Percentiles rank a stretch among this genome's conserved stretches.
phyloP scores from a whole-genome alignment of 2,888 invertebrate genomes.

The Eugnorisma glareosa region DNA sequence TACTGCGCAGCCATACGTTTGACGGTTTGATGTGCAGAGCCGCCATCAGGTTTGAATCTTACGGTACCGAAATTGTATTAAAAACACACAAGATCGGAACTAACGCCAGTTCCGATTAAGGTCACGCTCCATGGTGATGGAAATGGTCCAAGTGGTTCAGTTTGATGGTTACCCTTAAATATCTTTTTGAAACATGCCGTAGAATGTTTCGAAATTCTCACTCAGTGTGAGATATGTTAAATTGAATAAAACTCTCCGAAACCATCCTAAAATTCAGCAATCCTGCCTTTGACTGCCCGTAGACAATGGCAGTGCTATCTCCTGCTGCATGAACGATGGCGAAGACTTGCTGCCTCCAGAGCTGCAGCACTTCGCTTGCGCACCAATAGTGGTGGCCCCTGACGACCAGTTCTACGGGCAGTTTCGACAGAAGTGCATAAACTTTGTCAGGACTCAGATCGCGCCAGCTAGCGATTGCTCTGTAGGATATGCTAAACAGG shows the following conservation, averaged over 20 bases:
- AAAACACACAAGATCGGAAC: too few species aligned
- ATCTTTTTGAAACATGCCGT: too few species aligned
- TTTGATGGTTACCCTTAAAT: too few species aligned
- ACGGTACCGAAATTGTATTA: too few species aligned
- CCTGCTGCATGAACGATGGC: conserved; percentile 93
- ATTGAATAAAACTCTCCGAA: neutral
- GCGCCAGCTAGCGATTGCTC: conserved; percentile 92
- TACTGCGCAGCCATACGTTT: too few species aligned
- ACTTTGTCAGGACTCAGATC: conserved; percentile 93
- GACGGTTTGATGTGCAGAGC: too few species aligned
- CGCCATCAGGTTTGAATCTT: too few species aligned
- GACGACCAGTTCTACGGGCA: conserved; percentile 91
- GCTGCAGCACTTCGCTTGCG: conserved; percentile 92
- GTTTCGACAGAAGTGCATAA: conserved; percentile 92
- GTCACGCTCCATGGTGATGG: too few species aligned
- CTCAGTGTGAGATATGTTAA: neutral
- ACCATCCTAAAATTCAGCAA: neutral
- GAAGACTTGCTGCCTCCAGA: conserved; percentile 86
- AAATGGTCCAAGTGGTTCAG: too few species aligned
- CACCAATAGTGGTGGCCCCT: conserved; percentile 91
- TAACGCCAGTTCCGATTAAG: too few species aligned
- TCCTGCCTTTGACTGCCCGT: neutral
- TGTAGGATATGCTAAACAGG: conserved; percentile 93
- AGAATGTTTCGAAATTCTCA: too few species aligned
- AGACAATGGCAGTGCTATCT: conserved; percentile 93